A percentile compares a stretch with the other conserved stretches of the same genome.
Evolutionary conservation across 2,888 invertebrate species (phyloP).

Genomic region (Patella ulyssiponensis): DNA sequence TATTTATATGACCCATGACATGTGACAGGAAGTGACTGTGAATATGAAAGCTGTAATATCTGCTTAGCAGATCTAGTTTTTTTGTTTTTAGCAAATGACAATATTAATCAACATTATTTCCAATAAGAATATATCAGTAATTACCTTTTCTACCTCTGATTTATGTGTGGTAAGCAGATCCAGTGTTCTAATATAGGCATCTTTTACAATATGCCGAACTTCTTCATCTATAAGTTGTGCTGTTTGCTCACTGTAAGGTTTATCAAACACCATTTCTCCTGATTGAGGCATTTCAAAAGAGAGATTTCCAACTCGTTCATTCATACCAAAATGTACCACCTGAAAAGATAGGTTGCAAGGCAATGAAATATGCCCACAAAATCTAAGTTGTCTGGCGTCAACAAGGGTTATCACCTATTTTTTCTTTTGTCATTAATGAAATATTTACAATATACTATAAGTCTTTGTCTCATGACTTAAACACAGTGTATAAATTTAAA

Average conservation of each 20-base stretch:
- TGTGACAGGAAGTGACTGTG: too few species aligned
- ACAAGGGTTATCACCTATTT: too few species aligned
- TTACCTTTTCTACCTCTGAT: slow-evolving; percentile 86
- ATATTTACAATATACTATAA: too few species aligned
- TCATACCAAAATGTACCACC: slow-evolving; percentile 98
- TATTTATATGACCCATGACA: too few species aligned
- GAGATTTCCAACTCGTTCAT: slow-evolving; percentile 94
- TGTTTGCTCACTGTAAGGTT: slow-evolving; percentile 98
- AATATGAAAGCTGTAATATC: too few species aligned
- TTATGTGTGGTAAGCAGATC: slow-evolving; percentile 85
- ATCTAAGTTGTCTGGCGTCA: too few species aligned
- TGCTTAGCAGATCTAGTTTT: too few species aligned
- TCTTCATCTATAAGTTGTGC: slow-evolving; percentile 90
- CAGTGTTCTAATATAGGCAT: slow-evolving; percentile 86
- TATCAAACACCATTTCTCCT: slow-evolving; percentile 93
- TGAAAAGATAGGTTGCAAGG: slow-evolving; percentile 56
- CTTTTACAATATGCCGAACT: slow-evolving; percentile 84
- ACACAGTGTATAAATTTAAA: too few species aligned
- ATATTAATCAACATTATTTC: background rate
- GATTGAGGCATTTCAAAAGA: slow-evolving; percentile 95
- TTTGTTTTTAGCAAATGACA: background rate
- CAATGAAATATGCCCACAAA: too few species aligned
- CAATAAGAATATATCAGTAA: background rate
- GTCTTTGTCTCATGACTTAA: too few species aligned
- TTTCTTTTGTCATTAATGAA: too few species aligned